These are phyloP conservation scores for Ardeotis arabs DNA, from an alignment of 2,113 vertebrate genomes.

Conservation along the genomic window DNA sequence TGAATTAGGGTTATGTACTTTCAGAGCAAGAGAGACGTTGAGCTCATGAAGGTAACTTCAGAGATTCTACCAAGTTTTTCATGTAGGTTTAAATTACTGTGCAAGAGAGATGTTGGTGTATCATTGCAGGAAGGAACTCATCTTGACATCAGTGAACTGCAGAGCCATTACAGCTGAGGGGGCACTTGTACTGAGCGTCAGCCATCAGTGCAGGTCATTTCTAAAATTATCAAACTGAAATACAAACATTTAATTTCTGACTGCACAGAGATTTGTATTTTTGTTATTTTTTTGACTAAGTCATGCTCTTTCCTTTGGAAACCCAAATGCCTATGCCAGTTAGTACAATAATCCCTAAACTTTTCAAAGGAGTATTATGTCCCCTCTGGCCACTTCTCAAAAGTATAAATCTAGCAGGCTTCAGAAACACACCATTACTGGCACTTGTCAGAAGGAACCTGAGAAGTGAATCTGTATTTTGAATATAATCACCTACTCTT, in stretches of 20 bases:
- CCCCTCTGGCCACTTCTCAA: background rate
- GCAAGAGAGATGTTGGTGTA: background rate
- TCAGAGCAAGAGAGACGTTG: conserved; percentile 5
- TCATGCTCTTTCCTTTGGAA: background rate
- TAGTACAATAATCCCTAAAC: background rate
- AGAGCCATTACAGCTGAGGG: background rate
- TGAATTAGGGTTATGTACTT: conserved; percentile 35
- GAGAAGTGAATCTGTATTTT: conserved; percentile 19
- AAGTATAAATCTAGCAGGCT: background rate
- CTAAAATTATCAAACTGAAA: background rate
- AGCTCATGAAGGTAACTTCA: background rate
- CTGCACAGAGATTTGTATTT: background rate
- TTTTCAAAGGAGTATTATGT: background rate
- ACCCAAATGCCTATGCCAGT: background rate
- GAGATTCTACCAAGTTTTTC: background rate
- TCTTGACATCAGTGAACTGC: background rate
- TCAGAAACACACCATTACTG: background rate
- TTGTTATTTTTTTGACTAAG: background rate
- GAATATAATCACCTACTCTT: background rate
- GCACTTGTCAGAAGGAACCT: background rate
- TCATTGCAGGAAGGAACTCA: background rate
- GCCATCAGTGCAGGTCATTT: background rate
- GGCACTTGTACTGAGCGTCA: background rate
- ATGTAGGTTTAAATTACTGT: conserved; percentile 29
- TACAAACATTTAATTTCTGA: background rate